Evolutionary conservation across 2,888 invertebrate genomes (phyloP).

Genomic region (Drosophila nr. perissopoda): DNA sequence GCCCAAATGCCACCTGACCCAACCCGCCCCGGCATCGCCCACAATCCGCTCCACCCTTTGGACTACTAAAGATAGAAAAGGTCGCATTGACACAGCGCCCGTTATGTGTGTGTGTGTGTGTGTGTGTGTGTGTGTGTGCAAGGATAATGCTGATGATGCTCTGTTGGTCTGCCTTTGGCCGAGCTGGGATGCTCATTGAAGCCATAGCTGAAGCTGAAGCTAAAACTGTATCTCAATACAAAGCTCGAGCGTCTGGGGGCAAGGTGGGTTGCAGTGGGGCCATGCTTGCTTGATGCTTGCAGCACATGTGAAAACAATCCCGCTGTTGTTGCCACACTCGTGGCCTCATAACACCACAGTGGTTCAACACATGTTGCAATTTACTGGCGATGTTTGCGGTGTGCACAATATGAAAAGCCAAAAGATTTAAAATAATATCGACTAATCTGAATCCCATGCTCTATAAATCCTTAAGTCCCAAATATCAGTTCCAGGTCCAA

Average conservation of each 20-base stretch:
- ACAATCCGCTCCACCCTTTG: slow-evolving; percentile 22
- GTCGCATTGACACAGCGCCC: slow-evolving; percentile 63
- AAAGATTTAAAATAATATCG: neutral
- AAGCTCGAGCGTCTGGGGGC: neutral
- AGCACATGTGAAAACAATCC: slow-evolving; percentile 55
- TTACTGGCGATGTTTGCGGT: neutral
- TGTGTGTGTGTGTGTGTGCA: slow-evolving; percentile 28
- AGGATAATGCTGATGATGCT: slow-evolving; percentile 74
- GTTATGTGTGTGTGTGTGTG: slow-evolving; percentile 33
- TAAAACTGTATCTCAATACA: neutral
- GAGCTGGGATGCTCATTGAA: slow-evolving; percentile 20
- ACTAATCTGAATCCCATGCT: neutral
- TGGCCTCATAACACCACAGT: slow-evolving; percentile 49
- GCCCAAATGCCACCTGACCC: slow-evolving; percentile 19
- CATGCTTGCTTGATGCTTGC: slow-evolving; percentile 25
- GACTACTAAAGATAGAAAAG: slow-evolving; percentile 56
- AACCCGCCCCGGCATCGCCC: slow-evolving; percentile 3
- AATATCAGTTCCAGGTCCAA: neutral
- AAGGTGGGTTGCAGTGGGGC: neutral
- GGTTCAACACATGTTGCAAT: slow-evolving; percentile 2
- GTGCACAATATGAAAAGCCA: neutral
- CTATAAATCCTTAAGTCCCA: neutral
- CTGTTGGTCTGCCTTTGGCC: slow-evolving; percentile 25
- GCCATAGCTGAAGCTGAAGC: slow-evolving; percentile 23
- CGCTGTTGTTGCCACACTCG: slow-evolving; percentile 40